These are phyloP conservation scores for Amblyjoppa fuscipennis DNA, from an alignment of 2,888 invertebrate species.

Conservation along the genomic window DNA sequence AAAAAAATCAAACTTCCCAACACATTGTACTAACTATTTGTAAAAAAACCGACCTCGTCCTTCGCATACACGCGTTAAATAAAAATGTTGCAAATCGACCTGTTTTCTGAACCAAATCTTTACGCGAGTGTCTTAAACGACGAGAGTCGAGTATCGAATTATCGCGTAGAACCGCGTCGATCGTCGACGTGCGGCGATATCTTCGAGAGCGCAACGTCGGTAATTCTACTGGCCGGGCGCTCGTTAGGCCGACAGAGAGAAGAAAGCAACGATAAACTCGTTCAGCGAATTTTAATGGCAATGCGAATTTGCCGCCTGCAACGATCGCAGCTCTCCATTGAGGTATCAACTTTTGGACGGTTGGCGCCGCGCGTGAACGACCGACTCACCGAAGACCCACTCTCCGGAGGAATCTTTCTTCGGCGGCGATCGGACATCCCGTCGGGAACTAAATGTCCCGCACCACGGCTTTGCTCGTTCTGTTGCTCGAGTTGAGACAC, in stretches of 20 bases:
- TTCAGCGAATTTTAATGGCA: constrained; percentile 1
- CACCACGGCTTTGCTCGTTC: constrained; percentile 79
- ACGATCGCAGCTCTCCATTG: constrained; percentile 10
- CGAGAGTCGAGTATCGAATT: neutral
- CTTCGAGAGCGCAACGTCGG: neutral
- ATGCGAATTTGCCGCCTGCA: neutral
- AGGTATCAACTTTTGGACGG: constrained; percentile 67
- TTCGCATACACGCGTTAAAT: neutral
- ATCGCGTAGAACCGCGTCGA: neutral
- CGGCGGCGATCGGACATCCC: neutral
- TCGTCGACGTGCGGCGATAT: neutral
- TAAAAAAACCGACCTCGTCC: too few relatives aligned
- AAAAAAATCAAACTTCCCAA: too few relatives aligned
- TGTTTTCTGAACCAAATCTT: too few relatives aligned
- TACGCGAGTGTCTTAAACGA: neutral
- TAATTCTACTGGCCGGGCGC: neutral
- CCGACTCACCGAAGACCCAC: constrained; percentile 2
- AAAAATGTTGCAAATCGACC: neutral
- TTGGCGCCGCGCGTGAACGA: constrained; percentile 54
- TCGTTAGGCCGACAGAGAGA: neutral
- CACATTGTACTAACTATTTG: too few relatives aligned
- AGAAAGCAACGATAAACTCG: neutral
- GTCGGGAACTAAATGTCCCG: constrained; percentile 64
- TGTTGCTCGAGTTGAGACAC: constrained; percentile 80
- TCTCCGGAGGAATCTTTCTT: neutral